phyloP scores from a whole-genome alignment of 2,888 invertebrate species.

The Troides oblongomaculatus region DNA sequence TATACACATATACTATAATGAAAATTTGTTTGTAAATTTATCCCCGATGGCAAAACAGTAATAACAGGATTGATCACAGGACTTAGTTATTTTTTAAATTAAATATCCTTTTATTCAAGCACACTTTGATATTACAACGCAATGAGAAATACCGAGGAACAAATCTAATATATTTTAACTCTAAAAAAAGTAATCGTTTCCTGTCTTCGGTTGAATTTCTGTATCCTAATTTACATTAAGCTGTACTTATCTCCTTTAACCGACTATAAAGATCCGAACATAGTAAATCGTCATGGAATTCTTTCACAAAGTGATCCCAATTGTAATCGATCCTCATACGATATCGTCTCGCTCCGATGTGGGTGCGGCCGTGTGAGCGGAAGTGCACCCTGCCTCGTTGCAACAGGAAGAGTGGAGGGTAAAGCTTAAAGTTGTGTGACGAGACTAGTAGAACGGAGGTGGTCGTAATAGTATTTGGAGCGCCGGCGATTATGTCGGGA shows the following conservation, averaged over 20 bases:
- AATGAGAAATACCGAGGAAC: too few species aligned
- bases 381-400: neutral
- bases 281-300: conserved; percentile 9
- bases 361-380: too few species aligned
- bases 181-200: too few species aligned
- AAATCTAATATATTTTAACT: too few species aligned
- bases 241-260: conserved; percentile 5
- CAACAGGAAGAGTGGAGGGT: neutral
- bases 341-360: neutral
- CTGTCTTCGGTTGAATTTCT: conserved; percentile 1
- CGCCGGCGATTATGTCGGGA: conserved; percentile 35
- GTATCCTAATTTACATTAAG: conserved; percentile 12
- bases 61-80: too few species aligned
- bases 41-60: too few species aligned
- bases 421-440: neutral
- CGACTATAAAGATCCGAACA: conserved; percentile 20
- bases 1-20: too few species aligned
- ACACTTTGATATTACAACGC: too few species aligned
- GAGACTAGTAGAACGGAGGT: conserved; percentile 2
- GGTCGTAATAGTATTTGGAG: conserved; percentile 17
- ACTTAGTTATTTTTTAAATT: too few species aligned
- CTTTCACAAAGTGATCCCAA: conserved; percentile 24
- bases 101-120: too few species aligned
- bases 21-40: too few species aligned
- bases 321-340: conserved; percentile 22